phyloP scores from a whole-genome alignment of 2,797 vertebrate species.

The Anniella stebbinsi region DNA sequence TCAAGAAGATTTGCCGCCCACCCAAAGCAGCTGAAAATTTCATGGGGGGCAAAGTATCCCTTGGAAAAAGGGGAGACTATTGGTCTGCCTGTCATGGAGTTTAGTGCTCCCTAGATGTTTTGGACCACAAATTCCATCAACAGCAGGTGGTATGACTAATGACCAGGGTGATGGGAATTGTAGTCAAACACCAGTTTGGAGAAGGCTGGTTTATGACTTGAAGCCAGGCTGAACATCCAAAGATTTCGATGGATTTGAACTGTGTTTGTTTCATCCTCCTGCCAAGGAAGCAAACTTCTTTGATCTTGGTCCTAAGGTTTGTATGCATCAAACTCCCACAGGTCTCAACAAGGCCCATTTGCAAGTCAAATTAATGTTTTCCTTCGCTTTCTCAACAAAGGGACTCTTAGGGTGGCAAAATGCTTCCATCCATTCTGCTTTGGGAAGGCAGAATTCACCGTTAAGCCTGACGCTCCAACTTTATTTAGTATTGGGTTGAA shows the following conservation, averaged over 20 bases:
- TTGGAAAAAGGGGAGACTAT: too few relatives aligned
- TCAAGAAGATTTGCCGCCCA: too few relatives aligned
- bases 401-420: neutral
- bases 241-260: neutral
- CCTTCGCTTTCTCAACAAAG: neutral
- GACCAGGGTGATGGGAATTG: too few relatives aligned
- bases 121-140: too few relatives aligned
- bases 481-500: conserved; percentile 9
- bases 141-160: too few relatives aligned
- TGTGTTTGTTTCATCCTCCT: neutral
- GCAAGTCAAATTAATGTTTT: neutral
- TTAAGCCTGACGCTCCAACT: neutral
- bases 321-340: neutral
- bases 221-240: neutral
- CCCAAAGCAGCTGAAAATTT: too few relatives aligned
- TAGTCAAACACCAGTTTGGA: too few relatives aligned
- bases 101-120: too few relatives aligned
- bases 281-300: neutral
- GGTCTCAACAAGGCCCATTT: neutral
- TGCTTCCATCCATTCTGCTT: neutral
- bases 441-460: neutral
- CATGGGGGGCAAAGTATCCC: too few relatives aligned
- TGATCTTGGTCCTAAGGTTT: neutral
- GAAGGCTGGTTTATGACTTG: neutral
- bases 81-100: too few relatives aligned